A percentile compares a stretch with the other conserved stretches of the same genome.
phyloP scores from a whole-genome alignment of 2,797 vertebrate species.

The Microctenopoma steveboyesi region DNA sequence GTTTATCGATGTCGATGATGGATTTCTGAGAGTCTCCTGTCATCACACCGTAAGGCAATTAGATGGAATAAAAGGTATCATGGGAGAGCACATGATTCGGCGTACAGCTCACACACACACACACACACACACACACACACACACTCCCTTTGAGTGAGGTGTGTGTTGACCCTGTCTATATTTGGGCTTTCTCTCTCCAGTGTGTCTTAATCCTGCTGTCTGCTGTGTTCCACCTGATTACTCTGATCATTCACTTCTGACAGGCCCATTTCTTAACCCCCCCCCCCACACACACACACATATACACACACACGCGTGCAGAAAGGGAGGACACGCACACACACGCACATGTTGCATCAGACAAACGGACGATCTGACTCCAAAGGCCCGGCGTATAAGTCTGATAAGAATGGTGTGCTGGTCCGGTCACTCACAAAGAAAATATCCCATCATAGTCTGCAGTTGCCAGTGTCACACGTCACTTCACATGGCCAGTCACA shows the following conservation, averaged over 20 bases:
- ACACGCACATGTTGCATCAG: constrained; percentile 22
- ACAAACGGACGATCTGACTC: constrained; percentile 37
- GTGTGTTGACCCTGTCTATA: constrained; percentile 57
- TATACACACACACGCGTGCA: constrained; percentile 7
- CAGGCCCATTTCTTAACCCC: constrained; percentile 59
- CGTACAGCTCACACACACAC: constrained; percentile 29
- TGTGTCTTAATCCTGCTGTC: constrained; percentile 73
- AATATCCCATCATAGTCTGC: constrained; percentile 68
- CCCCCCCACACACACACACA: constrained; percentile 12
- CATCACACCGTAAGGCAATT: constrained; percentile 40
- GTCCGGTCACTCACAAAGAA: constrained; percentile 60
- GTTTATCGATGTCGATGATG: constrained; percentile 35
- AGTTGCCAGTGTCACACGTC: constrained; percentile 61
- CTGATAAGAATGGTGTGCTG: constrained; percentile 42
- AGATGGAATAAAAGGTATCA: constrained; percentile 32
- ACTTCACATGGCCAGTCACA: constrained; percentile 52
- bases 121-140: constrained; percentile 31
- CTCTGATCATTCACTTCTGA: constrained; percentile 79
- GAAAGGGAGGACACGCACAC: constrained; percentile 6
- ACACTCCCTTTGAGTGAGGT: constrained; percentile 22
- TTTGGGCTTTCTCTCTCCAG: constrained; percentile 60
- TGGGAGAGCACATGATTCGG: constrained; percentile 40
- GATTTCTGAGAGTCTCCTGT: constrained; percentile 16
- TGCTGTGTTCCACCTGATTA: constrained; percentile 73
- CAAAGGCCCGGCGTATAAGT: constrained; percentile 48